A percentile compares a stretch with the other conserved stretches of the same genome.
Evolutionary conservation across 1,140 invertebrate genomes (phyloP).

Genomic region (Condylostylus longicornis): DNA sequence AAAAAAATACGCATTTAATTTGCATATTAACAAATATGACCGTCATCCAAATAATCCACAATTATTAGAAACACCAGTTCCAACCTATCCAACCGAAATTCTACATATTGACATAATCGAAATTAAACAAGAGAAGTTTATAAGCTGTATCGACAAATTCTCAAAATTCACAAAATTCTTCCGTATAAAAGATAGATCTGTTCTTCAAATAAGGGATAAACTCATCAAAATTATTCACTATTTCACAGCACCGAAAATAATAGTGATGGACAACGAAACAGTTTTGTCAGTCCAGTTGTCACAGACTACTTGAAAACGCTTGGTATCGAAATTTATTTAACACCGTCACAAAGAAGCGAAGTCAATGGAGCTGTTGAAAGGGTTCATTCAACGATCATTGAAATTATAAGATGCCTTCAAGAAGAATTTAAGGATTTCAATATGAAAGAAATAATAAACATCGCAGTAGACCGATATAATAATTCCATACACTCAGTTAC

Average conservation of each 20-base stretch:
- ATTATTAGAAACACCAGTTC: slow-evolving; percentile 4
- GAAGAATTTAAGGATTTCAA: slow-evolving; percentile 2
- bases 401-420: slow-evolving; percentile 5
- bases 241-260: neutral
- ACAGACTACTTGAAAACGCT: neutral
- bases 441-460: slow-evolving; percentile 1
- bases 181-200: slow-evolving; percentile 2
- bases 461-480: slow-evolving; percentile 4
- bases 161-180: slow-evolving; percentile 8
- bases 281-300: slow-evolving; percentile 5
- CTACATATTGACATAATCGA: slow-evolving; percentile 4
- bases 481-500: too few relatives aligned
- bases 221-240: too few relatives aligned
- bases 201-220: slow-evolving; percentile 3
- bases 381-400: slow-evolving; percentile 6
- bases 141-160: slow-evolving; percentile 6
- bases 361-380: slow-evolving; percentile 5
- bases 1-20: slow-evolving; percentile 3
- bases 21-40: slow-evolving; percentile 8
- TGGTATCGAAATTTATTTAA: slow-evolving; percentile 1
- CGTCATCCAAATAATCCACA: slow-evolving; percentile 3
- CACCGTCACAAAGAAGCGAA: slow-evolving; percentile 3
- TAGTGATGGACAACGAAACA: slow-evolving; percentile 4
- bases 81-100: slow-evolving; percentile 4
- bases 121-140: slow-evolving; percentile 3